These are phyloP conservation scores for Amniataba percoides DNA, from an alignment of 2,797 vertebrate species.

Conservation along the genomic window DNA sequence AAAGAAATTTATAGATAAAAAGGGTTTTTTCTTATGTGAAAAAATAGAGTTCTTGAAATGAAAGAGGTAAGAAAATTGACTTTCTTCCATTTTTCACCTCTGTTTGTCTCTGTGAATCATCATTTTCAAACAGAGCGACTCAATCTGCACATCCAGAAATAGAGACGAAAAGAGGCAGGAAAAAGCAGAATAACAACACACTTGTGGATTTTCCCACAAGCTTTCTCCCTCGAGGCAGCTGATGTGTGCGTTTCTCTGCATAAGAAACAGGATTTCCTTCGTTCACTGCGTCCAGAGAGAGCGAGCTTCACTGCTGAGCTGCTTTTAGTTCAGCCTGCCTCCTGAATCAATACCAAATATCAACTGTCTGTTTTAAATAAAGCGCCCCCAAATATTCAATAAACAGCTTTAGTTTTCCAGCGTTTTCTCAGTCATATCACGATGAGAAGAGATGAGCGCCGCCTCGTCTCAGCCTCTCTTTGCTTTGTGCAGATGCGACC, in stretches of 20 bases:
- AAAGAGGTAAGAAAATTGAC: not conserved
- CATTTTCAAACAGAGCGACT: conserved; percentile 5
- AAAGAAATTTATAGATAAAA: not conserved
- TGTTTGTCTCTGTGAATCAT: not conserved
- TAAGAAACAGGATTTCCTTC: too few species aligned
- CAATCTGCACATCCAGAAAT: not conserved
- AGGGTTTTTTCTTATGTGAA: not conserved
- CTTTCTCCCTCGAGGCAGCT: too few species aligned
- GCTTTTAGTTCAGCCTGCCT: too few species aligned
- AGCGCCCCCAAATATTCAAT: not conserved
- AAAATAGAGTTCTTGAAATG: too few species aligned
- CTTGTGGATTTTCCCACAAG: not conserved
- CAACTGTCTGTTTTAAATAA: too few species aligned
- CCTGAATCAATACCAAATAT: too few species aligned
- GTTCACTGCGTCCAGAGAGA: too few species aligned
- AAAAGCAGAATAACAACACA: not conserved
- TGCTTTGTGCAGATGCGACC: conserved; percentile 82
- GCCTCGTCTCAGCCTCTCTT: not conserved
- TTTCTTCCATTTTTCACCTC: not conserved
- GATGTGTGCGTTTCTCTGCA: too few species aligned
- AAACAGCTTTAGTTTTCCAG: too few species aligned
- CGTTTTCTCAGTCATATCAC: not conserved
- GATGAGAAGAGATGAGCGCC: not conserved
- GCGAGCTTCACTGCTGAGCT: too few species aligned
- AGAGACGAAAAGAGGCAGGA: too few species aligned